These are phyloP conservation scores for Piaya cayana DNA, from an alignment of 2,113 vertebrate species.

Conservation along the genomic window DNA sequence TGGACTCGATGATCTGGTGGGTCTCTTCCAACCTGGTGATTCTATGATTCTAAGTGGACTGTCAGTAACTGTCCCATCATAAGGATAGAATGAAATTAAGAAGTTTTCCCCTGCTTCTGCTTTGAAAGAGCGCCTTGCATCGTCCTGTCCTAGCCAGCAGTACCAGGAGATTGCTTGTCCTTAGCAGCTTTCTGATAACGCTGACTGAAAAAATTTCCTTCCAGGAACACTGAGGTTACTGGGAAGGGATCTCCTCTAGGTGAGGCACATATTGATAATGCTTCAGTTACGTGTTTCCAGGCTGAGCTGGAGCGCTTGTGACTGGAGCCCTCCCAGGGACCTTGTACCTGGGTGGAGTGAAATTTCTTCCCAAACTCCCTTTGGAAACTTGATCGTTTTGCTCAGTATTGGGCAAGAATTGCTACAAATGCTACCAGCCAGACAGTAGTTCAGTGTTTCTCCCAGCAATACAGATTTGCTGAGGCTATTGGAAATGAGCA, in stretches of 20 bases:
- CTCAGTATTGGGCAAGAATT: not conserved
- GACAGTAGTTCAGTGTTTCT: not conserved
- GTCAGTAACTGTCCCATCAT: not conserved
- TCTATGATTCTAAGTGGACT: too few relatives aligned
- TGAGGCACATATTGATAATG: not conserved
- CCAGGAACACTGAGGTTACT: not conserved
- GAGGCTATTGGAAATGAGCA: constrained; percentile 48
- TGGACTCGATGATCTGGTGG: too few relatives aligned
- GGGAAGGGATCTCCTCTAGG: not conserved
- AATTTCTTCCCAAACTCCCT: not conserved
- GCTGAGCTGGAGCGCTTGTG: not conserved
- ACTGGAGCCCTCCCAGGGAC: not conserved
- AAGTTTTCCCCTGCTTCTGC: not conserved
- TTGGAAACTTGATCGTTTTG: constrained; percentile 22
- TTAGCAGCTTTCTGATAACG: not conserved
- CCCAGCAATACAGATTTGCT: constrained; percentile 28
- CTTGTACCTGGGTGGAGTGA: not conserved
- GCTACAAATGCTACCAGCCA: not conserved
- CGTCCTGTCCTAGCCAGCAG: not conserved
- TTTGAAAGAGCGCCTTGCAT: not conserved
- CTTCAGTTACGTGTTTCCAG: not conserved
- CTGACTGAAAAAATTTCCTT: not conserved
- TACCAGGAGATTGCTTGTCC: not conserved
- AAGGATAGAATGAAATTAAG: not conserved
- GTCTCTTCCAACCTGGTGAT: too few relatives aligned